Evolutionary conservation across 2,888 invertebrate species (phyloP).

Genomic region (Lasioglossum oenotherae): DNA sequence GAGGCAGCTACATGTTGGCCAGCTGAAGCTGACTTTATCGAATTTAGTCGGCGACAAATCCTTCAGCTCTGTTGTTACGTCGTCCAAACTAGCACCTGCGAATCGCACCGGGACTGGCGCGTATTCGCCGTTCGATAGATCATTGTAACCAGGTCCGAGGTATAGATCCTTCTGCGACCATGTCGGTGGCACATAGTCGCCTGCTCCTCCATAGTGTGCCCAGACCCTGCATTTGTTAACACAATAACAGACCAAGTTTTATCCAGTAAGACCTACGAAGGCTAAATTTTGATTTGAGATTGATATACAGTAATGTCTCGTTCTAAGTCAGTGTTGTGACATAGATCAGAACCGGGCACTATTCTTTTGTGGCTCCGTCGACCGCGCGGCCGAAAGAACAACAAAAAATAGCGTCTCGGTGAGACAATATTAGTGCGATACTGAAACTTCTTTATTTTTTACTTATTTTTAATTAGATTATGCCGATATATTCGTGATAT

Average conservation of each 20-base stretch:
- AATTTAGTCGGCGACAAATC: conserved; percentile 54
- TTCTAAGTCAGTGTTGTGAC: no score
- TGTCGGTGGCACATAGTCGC: conserved; percentile 70
- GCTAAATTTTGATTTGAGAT: not conserved
- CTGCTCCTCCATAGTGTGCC: conserved; percentile 74
- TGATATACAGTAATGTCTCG: no score
- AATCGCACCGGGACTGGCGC: conserved; percentile 72
- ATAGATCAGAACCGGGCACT: no score
- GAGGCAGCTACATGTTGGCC: conserved; percentile 65
- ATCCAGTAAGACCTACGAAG: no score
- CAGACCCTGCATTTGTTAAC: conserved; percentile 66
- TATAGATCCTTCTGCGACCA: conserved; percentile 87
- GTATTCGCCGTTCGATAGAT: conserved; percentile 73
- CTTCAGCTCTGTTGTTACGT: conserved; percentile 64
- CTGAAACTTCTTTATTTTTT: no score
- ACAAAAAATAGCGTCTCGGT: no score
- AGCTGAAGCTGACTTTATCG: conserved; percentile 68
- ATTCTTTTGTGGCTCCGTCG: no score
- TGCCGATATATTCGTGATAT: no score
- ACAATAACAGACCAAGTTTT: not conserved
- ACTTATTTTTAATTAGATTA: no score
- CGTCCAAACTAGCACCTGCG: conserved; percentile 72
- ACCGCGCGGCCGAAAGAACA: no score
- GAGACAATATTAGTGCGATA: no score
- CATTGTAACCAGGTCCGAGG: conserved; percentile 83